Evolutionary conservation across 2,888 invertebrate genomes (phyloP).

Genomic region (Tetranychus piercei): DNA sequence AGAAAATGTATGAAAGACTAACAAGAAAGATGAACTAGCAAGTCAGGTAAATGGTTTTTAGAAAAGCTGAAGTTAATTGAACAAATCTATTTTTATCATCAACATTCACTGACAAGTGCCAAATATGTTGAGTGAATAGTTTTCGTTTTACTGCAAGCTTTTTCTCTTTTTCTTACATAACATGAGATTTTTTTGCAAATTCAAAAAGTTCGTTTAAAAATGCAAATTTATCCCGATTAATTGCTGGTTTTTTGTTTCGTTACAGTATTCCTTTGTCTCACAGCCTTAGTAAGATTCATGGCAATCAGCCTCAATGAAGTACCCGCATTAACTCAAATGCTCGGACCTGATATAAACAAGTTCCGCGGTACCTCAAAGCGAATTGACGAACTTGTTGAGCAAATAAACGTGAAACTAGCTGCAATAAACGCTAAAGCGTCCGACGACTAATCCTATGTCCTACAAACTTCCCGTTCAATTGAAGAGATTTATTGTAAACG

Average conservation of each 20-base stretch:
- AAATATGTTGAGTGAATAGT: background rate
- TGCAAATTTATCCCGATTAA: background rate
- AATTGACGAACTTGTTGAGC: constrained; percentile 58
- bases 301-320: constrained; percentile 57
- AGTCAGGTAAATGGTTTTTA: background rate
- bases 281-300: constrained; percentile 53
- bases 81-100: background rate
- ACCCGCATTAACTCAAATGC: constrained; percentile 70
- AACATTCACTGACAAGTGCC: background rate
- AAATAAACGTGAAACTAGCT: constrained; percentile 36
- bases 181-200: background rate
- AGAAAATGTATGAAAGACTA: background rate
- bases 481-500: too few relatives aligned
- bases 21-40: background rate
- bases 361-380: constrained; percentile 62
- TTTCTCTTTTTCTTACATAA: background rate
- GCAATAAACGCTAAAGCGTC: background rate
- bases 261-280: constrained; percentile 50
- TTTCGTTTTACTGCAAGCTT: background rate
- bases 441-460: background rate
- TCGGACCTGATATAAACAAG: constrained; percentile 64
- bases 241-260: background rate
- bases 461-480: too few relatives aligned
- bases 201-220: background rate
- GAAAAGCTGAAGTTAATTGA: background rate